phyloP scores from a whole-genome alignment of 2,113 vertebrate species.

The Pteruthius melanotis region DNA sequence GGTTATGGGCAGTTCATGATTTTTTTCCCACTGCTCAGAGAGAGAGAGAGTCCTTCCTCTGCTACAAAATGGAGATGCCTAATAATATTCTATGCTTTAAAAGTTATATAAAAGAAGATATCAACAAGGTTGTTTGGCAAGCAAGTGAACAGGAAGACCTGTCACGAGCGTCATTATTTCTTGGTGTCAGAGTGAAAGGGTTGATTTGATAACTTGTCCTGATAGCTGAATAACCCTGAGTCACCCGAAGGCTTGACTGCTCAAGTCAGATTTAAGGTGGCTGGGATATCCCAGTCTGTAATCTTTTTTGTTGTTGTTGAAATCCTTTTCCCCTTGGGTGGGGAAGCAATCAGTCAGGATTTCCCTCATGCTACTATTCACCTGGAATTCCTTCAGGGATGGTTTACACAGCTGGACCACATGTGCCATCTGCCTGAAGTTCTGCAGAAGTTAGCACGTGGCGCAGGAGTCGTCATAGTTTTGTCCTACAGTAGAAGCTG shows the following conservation, averaged over 20 bases:
- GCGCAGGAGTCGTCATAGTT: fast-evolving
- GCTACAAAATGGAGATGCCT: background rate
- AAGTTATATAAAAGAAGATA: background rate
- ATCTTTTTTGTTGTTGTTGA: background rate
- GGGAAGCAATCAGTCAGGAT: slow-evolving; percentile 11
- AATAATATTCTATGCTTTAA: background rate
- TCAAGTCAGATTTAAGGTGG: slow-evolving; percentile 3
- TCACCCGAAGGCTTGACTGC: background rate
- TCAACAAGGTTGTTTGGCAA: slow-evolving; percentile 14
- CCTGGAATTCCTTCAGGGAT: background rate
- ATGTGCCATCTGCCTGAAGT: background rate
- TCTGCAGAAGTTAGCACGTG: background rate
- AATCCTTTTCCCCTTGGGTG: slow-evolving; percentile 2
- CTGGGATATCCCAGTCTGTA: slow-evolving; percentile 18
- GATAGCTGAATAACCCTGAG: slow-evolving; percentile 42
- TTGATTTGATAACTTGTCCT: slow-evolving; percentile 34
- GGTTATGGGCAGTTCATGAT: background rate
- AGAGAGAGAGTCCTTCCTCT: background rate
- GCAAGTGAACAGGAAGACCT: background rate
- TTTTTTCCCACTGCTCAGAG: background rate
- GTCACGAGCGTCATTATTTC: slow-evolving; percentile 17
- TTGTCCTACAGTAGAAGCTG: background rate
- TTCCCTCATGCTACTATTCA: background rate
- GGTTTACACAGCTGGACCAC: background rate
- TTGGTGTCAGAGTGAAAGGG: slow-evolving; percentile 53